A percentile compares a stretch with the other conserved stretches of the same genome.
Conservation (phyloP, 2,113 vertebrate species). For the Tychaedon coryphoeus region DNA sequence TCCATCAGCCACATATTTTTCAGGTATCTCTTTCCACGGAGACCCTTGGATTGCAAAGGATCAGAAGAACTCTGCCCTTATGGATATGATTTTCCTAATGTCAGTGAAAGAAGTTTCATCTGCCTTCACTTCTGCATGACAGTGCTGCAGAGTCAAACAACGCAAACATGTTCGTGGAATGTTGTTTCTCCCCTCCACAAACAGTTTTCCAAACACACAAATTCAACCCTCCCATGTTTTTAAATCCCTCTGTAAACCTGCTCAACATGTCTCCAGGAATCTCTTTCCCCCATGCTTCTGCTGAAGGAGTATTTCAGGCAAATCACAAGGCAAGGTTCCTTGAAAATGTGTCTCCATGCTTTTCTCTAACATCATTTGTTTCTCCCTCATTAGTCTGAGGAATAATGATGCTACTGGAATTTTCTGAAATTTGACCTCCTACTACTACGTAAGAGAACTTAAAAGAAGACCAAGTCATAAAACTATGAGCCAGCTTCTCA, state of each 20-base stretch:
- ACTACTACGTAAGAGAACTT: neutral
- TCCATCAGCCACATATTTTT: fast-evolving
- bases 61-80: neutral
- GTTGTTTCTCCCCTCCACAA: neutral
- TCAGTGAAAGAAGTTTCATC: neutral
- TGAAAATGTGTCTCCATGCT: neutral
- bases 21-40: neutral
- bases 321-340: neutral
- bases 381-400: neutral
- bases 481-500: neutral
- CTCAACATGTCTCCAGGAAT: neutral
- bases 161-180: neutral
- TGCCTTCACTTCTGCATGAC: neutral
- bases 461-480: neutral
- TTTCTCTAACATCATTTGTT: neutral
- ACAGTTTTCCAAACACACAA: neutral
- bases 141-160: neutral
- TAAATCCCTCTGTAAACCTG: neutral
- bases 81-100: neutral
- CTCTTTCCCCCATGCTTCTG: neutral
- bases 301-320: neutral
- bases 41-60: neutral
- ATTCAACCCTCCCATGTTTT: neutral
- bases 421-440: neutral
- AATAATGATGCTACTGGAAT: neutral